These are phyloP conservation scores for Nesospiza acunhae DNA, from an alignment of 2,113 vertebrate species.

Conservation along the genomic window DNA sequence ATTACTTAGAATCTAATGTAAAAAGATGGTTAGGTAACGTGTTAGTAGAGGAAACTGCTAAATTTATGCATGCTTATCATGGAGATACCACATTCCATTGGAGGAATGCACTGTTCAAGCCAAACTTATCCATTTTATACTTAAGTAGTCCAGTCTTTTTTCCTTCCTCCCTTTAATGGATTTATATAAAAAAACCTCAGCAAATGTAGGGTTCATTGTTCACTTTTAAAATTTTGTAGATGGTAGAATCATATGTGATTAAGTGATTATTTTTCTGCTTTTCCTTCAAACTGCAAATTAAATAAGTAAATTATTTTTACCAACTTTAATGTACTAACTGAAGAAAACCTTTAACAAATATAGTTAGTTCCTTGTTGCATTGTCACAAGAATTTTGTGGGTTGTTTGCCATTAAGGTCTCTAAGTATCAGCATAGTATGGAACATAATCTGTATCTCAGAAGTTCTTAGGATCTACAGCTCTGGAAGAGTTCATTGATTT, in stretches of 20 bases:
- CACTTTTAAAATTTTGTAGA: background rate
- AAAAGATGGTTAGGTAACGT: background rate
- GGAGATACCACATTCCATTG: slow-evolving; percentile 27
- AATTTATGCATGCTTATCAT: slow-evolving; percentile 37
- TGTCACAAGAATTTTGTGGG: background rate
- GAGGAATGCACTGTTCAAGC: slow-evolving; percentile 3
- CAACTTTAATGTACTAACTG: background rate
- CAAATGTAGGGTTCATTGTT: background rate
- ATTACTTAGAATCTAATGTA: slow-evolving; percentile 23
- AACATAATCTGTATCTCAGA: background rate
- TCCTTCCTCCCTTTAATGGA: background rate
- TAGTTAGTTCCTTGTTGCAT: background rate
- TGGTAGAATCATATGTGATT: background rate
- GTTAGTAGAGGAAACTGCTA: slow-evolving; percentile 13
- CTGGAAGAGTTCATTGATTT: background rate
- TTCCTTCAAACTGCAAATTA: background rate
- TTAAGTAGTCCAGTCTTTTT: background rate
- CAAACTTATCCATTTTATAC: slow-evolving; percentile 1
- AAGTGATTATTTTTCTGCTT: background rate
- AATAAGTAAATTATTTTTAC: background rate
- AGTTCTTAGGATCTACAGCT: background rate
- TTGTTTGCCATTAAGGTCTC: background rate
- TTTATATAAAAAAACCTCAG: background rate
- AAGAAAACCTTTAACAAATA: background rate
- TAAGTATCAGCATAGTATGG: background rate